Base-by-base conservation (phyloP, 2,113 vertebrate genomes). In the Apeltes quadracus region DNA sequence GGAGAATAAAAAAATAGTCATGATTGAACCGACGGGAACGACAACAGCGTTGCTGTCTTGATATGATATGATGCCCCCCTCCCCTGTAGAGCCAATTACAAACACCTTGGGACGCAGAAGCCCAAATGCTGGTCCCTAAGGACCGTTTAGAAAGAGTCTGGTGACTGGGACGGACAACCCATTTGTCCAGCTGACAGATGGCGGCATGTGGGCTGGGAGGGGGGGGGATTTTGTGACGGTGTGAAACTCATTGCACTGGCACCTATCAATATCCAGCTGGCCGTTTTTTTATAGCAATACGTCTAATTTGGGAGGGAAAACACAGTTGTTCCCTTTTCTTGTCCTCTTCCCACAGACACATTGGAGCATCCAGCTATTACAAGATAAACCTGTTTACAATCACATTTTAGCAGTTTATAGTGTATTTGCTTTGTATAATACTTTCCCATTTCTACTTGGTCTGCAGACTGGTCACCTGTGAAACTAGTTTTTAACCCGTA, bases 401-500 rank as follows among this genome's bases (percentile, higher is more conserved):
- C 7, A 34, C 7, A 34, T 7, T n/a, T n/a, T n/a, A n/a, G n/a
- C n/a, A n/a, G n/a, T n/a, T 34, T 34, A 29, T 5, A 34, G 5
- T 7, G 5, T 7, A 34, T 34, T 34, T 34, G 32, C 32, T 34
- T 34, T 34, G 32, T 34, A 39, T 15, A 39, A 39, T 39, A 14
- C 39, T 14, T 13, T 41, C 87, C 88, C 77, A 92, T 93, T 91
- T 88, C 83, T 86, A 79, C 92, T 89, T 89, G 86, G 91, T 93
- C 91, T 89, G 87, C 83, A 79, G 89, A 87, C 90, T 88, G 89
- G 88, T 88, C 91, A 92, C 90, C 89, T 93, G 89, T 93, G 91
- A 92, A 93, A 94, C 89, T 91, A 91, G 91, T 87, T 91, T 92
- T 90, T 88, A 92, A 92, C 90, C 84, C 88, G 67, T 79, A 83